Evolutionary conservation across 2,113 vertebrate species (phyloP), one percentile per base, ranked within the genome.

Genomic region (Nothoprocta pentlandii): DNA sequence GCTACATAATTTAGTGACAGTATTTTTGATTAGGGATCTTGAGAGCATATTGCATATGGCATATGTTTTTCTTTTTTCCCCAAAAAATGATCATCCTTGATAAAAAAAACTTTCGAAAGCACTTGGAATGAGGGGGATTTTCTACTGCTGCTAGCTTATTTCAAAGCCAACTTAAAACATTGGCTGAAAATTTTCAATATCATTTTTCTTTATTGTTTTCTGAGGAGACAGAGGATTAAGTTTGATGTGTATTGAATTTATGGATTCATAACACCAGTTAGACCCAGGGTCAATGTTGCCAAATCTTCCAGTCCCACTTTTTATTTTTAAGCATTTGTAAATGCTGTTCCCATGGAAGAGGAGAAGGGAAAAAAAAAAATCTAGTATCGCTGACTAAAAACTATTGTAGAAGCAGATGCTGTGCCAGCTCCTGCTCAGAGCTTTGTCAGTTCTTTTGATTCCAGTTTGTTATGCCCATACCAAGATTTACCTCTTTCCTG

Each of bases 51-150:
- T 93, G 66, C 41, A 66, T 36, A 58, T 87, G 74, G 26, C 69
- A 90, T 77, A 76, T 68, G 32, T 85, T 92, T 76, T 87, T 68
- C 6, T 58, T 77, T 69, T 84, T 61, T 70, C 12, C 12, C 2
- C 0, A 4, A 88, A 76, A 83, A 79, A 80, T 16, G 5, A 76
- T 89, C 86, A 66, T 89, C 36, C 30, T 92, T 85, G 66, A 95
- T 81, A 87, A 88, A 51, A 90, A 88, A 95, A 81, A 51, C 66
- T 94, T 77, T 88, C 84, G 77, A 62, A 96, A 92, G 92, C 51
- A 62, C 42, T 96, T 86, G 56, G 58, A 58, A 91, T 87, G 20
- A 89, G 90, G 59, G 32, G 39, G 59, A 69, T 87, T 93, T 93
- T 89, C 80, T 92, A 85, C 20, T 90, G 64, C 47, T 85, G 44